phyloP scores from a whole-genome alignment of 2,888 invertebrate species.

The Ametastegia equiseti region DNA sequence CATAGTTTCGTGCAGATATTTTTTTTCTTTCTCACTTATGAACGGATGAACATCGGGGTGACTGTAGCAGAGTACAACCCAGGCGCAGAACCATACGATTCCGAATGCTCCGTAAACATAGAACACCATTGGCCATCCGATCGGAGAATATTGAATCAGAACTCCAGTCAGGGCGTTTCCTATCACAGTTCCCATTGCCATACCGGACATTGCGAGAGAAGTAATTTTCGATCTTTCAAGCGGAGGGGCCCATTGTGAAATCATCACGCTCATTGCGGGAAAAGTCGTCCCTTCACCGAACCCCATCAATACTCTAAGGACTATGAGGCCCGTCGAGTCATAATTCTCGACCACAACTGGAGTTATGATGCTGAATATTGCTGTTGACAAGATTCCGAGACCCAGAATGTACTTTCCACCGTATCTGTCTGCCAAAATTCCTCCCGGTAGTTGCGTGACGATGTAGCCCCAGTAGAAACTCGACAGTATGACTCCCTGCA shows the following conservation, averaged over 20 bases:
- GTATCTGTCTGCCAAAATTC: constrained; percentile 71
- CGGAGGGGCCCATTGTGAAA: constrained; percentile 73
- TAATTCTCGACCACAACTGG: constrained; percentile 72
- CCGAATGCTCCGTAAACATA: constrained; percentile 86
- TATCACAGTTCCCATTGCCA: constrained; percentile 64
- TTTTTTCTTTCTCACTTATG: constrained; percentile 77
- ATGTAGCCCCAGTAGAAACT: constrained; percentile 77
- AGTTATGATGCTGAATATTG: constrained; percentile 74
- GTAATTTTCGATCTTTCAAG: constrained; percentile 70
- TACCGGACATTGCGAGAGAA: constrained; percentile 68
- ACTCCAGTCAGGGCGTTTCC: constrained; percentile 60
- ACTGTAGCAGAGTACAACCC: constrained; percentile 77
- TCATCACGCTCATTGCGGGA: constrained; percentile 75
- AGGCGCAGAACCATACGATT: constrained; percentile 83
- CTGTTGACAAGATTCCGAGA: constrained; percentile 72
- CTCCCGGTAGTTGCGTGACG: constrained; percentile 76
- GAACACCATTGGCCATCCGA: constrained; percentile 84
- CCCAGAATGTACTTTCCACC: constrained; percentile 77
- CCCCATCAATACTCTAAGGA: constrained; percentile 74
- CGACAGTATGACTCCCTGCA: constrained; percentile 72
- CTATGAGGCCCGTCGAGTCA: constrained; percentile 70
- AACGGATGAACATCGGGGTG: constrained; percentile 78
- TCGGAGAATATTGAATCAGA: constrained; percentile 71
- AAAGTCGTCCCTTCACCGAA: constrained; percentile 74
- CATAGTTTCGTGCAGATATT: constrained; percentile 75